Percentiles rank a stretch among this genome's conserved stretches.
phyloP scores from a whole-genome alignment of 2,113 vertebrate genomes.

The Nerophis lumbriciformis region DNA sequence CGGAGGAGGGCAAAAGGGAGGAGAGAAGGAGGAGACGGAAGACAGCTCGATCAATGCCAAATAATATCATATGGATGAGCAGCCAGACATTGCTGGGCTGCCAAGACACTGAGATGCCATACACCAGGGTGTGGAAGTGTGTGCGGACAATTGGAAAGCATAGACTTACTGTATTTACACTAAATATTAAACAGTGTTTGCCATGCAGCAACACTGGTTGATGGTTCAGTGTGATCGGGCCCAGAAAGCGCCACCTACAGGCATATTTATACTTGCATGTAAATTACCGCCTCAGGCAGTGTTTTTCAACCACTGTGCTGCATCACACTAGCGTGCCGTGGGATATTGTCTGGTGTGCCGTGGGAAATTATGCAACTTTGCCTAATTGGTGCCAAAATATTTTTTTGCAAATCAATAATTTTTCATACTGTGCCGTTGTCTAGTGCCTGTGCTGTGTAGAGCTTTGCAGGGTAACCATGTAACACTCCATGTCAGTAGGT shows the following conservation, averaged over 20 bases:
- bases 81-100: conserved; percentile 33
- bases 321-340: no score
- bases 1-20: conserved; percentile 49
- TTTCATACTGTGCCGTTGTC: no score
- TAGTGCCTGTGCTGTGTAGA: no score
- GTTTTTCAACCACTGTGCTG: no score
- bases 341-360: no score
- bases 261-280: conserved; percentile 36
- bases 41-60: conserved; percentile 63
- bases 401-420: no score
- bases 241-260: conserved; percentile 28
- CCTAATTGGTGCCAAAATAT: no score
- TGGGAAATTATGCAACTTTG: no score
- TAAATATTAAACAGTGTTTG: no score
- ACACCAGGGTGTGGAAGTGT: conserved; percentile 17
- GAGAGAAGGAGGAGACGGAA: conserved; percentile 46
- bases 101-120: conserved; percentile 39
- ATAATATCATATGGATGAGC: conserved; percentile 66
- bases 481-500: no score
- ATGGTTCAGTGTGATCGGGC: conserved; percentile 36
- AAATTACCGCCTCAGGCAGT: conserved; percentile 22
- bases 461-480: no score
- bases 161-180: no score
- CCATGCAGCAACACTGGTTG: background rate
- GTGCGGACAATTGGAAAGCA: background rate